Evolutionary conservation across 2,113 vertebrate genomes (phyloP), one percentile per base, ranked within the genome.

Genomic region (Tetrao urogallus): DNA sequence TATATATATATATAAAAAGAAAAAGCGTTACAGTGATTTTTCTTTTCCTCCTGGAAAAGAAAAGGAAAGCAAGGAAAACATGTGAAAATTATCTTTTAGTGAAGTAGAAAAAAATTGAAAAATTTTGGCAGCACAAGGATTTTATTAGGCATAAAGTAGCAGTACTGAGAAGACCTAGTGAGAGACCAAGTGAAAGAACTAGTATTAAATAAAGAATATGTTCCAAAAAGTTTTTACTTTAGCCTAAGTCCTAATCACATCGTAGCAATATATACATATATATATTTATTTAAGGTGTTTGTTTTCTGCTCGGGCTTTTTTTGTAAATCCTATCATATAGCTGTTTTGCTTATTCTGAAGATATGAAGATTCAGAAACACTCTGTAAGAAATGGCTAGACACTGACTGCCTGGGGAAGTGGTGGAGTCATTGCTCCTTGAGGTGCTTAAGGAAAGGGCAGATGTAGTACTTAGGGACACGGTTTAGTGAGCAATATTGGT

Each of bases 81-180:
- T n/a, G 3, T 52, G 54, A 82, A 89, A 69, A 82, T 63, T 10
- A 27, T 5, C 71, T 65, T 73, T 13, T 15, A 48, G 7, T 65
- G 72, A 15, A 20, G 12, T 10, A 70, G 21, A 58, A 77, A 90
- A 92, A 71, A 2, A 9, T 15, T 58, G 34, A 36, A 84, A 74
- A 89, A 1, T 3, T 24, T 4, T 64, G 36, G 57, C 80, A 70
- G 11, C 13, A 19, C 0, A 0, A 1, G 13, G 2, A 54, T 63
- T 86, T 86, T 34, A 25, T 50, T 43, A 61, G 43, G 34, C 5
- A 28, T 50, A 67, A 32, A 7, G 24, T 58, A 81, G 14, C 21
- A 94, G n/a, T 12, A 63, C 25, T 63, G 70, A 38, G 27, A 17
- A 69, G 58, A 58, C 2, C 8, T 38, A 13, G 10, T 70, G 63